These are phyloP conservation scores for Crotophaga sulcirostris DNA, from an alignment of 2,113 vertebrate species.

Conservation along the genomic window DNA sequence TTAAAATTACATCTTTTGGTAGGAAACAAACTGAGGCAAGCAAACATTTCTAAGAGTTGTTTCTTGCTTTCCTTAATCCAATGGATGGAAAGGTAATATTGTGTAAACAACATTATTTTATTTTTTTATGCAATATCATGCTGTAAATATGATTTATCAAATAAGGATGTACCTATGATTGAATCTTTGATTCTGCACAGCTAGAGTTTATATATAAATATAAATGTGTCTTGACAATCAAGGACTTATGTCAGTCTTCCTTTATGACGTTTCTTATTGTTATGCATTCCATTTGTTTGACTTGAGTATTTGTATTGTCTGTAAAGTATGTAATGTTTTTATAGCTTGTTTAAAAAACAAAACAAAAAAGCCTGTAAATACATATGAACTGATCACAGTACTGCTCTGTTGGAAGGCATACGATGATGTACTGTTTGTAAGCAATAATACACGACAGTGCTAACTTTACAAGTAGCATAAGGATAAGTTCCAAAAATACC, in stretches of 20 bases:
- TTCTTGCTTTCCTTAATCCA: slow-evolving; percentile 85
- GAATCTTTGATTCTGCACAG: slow-evolving; percentile 86
- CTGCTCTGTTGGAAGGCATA: slow-evolving; percentile 79
- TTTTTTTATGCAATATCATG: slow-evolving; percentile 86
- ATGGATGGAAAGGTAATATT: slow-evolving; percentile 83
- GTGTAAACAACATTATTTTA: slow-evolving; percentile 85
- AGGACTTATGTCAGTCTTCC: slow-evolving; percentile 86
- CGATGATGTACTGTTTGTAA: slow-evolving; percentile 81
- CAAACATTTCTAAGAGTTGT: slow-evolving; percentile 78
- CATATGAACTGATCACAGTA: slow-evolving; percentile 74
- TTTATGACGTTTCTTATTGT: slow-evolving; percentile 81
- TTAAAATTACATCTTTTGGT: slow-evolving; percentile 61
- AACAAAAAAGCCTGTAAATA: slow-evolving; percentile 77
- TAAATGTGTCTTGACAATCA: slow-evolving; percentile 90
- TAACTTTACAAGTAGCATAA: slow-evolving; percentile 80
- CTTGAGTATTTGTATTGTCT: slow-evolving; percentile 89
- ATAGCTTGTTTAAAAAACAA: slow-evolving; percentile 77
- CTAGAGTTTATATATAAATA: slow-evolving; percentile 87
- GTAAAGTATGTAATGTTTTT: slow-evolving; percentile 94
- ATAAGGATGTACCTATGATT: slow-evolving; percentile 83
- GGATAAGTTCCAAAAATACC: slow-evolving; percentile 78
- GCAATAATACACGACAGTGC: slow-evolving; percentile 83
- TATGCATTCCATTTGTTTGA: slow-evolving; percentile 83
- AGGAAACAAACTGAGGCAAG: slow-evolving; percentile 79
- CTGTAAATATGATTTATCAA: slow-evolving; percentile 84